These are phyloP conservation scores for Neoniphon sammara DNA, from an alignment of 2,797 vertebrate species.

Conservation along the genomic window DNA sequence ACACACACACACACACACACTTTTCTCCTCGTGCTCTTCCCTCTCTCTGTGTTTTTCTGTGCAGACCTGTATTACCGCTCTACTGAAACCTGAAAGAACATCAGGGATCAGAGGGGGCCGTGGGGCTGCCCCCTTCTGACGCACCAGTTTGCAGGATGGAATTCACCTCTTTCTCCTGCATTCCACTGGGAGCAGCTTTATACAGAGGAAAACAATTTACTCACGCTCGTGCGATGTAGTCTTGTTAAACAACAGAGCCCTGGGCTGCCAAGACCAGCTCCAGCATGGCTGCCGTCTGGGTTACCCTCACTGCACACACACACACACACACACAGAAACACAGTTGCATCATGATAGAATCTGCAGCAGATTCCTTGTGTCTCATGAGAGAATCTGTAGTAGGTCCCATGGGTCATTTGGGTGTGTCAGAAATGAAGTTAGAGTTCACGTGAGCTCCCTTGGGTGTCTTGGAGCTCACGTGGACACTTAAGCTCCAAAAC, in stretches of 20 bases:
- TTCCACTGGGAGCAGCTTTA: conserved; percentile 47
- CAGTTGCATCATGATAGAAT: neutral
- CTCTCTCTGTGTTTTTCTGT: conserved; percentile 14
- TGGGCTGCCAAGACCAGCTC: conserved; percentile 14
- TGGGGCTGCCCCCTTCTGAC: conserved; percentile 26
- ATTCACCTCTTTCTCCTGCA: conserved; percentile 39
- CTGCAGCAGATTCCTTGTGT: neutral
- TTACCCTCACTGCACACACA: conserved; percentile 18
- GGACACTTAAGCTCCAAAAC: no score
- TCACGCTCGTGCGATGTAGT: conserved; percentile 18
- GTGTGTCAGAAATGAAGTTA: no score
- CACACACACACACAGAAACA: neutral
- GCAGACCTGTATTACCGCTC: conserved; percentile 32
- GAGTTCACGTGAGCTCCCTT: neutral
- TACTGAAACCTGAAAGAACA: conserved; percentile 40
- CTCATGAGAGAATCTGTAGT: no score
- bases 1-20: neutral
- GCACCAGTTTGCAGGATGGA: conserved; percentile 35
- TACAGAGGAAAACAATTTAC: conserved; percentile 62
- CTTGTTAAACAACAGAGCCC: conserved; percentile 36
- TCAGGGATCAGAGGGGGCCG: conserved; percentile 7
- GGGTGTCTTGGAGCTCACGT: neutral
- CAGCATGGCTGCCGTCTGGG: conserved; percentile 13
- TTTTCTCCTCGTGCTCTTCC: neutral
- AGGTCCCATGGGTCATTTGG: no score